Evolutionary conservation across 2,888 invertebrate species (phyloP), one percentile per base, ranked within the genome.

Genomic region (Saturnia japonica): DNA sequence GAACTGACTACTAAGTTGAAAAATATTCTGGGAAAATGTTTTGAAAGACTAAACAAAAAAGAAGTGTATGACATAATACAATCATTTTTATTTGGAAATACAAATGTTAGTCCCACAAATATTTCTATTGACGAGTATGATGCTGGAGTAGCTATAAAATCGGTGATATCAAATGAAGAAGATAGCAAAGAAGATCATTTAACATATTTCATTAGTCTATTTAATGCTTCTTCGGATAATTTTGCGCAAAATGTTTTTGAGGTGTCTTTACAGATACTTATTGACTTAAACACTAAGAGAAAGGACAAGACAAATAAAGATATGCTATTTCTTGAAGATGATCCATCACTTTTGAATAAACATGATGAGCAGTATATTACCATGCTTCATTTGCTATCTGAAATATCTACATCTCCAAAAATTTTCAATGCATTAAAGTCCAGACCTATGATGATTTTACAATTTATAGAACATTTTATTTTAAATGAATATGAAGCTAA

Each of bases 341-440:
- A 92, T 70, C 82, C 87, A 16, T 76, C 85, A 54, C 68, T 88
- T 12, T 73, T 92, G 25, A 79, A 82, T 78, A 78, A 83, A 72
- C 74, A 79, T 73, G 87, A 92, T 85, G 83, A 87, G 74, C 85
- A 91, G 68, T 94, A 94, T 84, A 82, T 93, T 42, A 80, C 86
- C 6, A 89, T 94, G 72, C 91, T 95, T 54, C 94, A 94, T 71
- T 75, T 95, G 62, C 85, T 95, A 34, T 91, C 94, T 71, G 91
- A 93, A 77, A 87, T 95, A 80, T 87, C 94, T 3, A 89, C 90
- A 71, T 88, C 90, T 74, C 86, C 91, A 70, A 88, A 88, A 78
- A 84, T 95, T 45, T 86, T 94, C 60, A 81, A 82, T 68, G 78
- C 85, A 69, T 83, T 95, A 60, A 94, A 90, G 80, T 80, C 84